phyloP scores from a whole-genome alignment of 2,888 invertebrate species.

The Teinopalpus imperialis region DNA sequence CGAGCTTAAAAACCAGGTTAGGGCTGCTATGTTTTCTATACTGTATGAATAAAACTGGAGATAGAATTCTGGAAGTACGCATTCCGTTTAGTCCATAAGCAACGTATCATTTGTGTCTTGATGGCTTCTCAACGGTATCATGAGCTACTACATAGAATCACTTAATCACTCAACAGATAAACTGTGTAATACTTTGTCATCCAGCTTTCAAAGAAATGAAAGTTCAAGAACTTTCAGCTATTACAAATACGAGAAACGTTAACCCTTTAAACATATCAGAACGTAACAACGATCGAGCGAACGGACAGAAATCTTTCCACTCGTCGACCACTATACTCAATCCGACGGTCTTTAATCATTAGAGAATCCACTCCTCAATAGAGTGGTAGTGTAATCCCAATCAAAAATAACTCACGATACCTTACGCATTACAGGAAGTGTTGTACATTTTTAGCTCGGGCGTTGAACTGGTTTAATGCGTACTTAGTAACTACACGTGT shows the following conservation, averaged over 20 bases:
- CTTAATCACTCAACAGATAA: no score
- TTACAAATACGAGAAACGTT: neutral
- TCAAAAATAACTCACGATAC: slow-evolving; percentile 42
- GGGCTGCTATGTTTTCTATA: no score
- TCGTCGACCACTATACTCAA: slow-evolving; percentile 9
- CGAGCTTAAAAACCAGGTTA: no score
- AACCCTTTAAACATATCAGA: neutral
- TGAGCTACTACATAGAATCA: no score
- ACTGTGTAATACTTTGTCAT: no score
- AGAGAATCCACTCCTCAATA: slow-evolving; percentile 26
- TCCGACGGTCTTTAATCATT: slow-evolving; percentile 23
- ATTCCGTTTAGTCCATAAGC: no score
- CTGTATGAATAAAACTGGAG: no score
- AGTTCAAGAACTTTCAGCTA: no score
- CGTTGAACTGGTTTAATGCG: slow-evolving; percentile 60
- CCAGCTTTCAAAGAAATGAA: no score
- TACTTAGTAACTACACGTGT: slow-evolving; percentile 53
- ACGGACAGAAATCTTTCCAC: slow-evolving; percentile 5
- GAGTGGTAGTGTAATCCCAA: slow-evolving; percentile 41
- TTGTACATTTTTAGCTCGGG: slow-evolving; percentile 63
- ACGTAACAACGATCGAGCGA: neutral
- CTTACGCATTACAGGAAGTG: slow-evolving; percentile 49
- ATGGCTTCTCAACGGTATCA: no score
- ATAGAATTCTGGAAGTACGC: no score
- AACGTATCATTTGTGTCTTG: no score